Base-by-base conservation (phyloP, 2,888 invertebrate species). In the Acrocyrtus sp. region DNA sequence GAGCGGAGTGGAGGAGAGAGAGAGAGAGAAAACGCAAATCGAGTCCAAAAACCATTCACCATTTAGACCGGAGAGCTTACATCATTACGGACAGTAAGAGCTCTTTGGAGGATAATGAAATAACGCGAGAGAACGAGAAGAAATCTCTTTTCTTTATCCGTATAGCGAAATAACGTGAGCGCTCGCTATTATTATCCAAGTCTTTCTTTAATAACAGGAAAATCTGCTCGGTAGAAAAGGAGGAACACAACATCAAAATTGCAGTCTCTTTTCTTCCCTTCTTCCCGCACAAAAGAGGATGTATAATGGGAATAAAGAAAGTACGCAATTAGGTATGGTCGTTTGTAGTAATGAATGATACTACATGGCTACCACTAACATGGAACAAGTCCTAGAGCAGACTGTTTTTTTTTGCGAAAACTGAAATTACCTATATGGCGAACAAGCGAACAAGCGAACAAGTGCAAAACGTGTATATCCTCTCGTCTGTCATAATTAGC, bases 401-500 rank as follows among this genome's bases (percentile, higher is more conserved):
- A n/a, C n/a, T n/a, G n/a, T n/a, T n/a, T n/a, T n/a, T n/a, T n/a
- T n/a, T n/a, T n/a, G n/a, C n/a, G n/a, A n/a, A n/a, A n/a, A n/a
- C n/a, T n/a, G n/a, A n/a, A n/a, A n/a, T n/a, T n/a, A n/a, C n/a
- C n/a, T n/a, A n/a, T n/a, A 45, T 24, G 39, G 34, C 5, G 29
- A 63, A 22, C 15, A 27, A 17, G 12, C 2, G 24, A 27, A 17
- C 1, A 26, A 17, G 17, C 8, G 27, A 22, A 43, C 24, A 58
- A 67, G 43, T 67, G 58, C 67, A 67, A 67, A 57, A 67, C 57
- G 51, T 58, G 58, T 67, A 41, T 50, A 4, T 22, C 43, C 45
- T 34, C 45, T 45, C 19, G 47, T 34, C 34, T 12, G 21, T 51
- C 51, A 70, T 70, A 70, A 70, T 70, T 70, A 70, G 69, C 69